phyloP scores from a whole-genome alignment of 2,888 invertebrate species.

The Euspilapteryx auroguttella region DNA sequence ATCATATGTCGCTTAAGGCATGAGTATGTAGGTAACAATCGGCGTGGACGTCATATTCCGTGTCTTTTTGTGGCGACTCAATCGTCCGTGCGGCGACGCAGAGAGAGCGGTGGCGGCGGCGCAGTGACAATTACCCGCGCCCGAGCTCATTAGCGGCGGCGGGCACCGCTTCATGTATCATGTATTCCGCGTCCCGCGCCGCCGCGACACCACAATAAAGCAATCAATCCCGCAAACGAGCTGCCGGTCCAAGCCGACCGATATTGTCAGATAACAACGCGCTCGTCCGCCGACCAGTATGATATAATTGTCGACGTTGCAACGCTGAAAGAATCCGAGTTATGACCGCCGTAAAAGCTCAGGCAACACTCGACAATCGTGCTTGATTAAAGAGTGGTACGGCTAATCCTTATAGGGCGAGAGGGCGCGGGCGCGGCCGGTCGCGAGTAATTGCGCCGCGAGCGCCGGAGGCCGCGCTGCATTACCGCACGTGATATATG shows the following conservation, averaged over 20 bases:
- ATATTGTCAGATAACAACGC: constrained; percentile 10
- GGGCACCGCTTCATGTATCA: constrained; percentile 45
- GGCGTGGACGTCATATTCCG: constrained; percentile 24
- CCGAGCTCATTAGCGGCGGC: constrained; percentile 41
- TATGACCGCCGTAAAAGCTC: no score
- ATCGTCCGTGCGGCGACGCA: constrained; percentile 27
- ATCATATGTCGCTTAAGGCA: constrained; percentile 17
- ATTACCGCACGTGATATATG: constrained; percentile 56
- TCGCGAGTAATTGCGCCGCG: constrained; percentile 45
- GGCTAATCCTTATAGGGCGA: constrained; percentile 18
- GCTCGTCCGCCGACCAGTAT: constrained; percentile 16
- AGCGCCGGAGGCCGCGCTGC: constrained; percentile 47
- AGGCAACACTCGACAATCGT: no score
- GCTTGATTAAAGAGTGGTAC: background rate
- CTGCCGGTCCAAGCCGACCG: constrained; percentile 12
- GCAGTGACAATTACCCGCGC: constrained; percentile 44
- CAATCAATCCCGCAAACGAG: constrained; percentile 48
- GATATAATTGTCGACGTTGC: no score
- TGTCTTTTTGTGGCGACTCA: constrained; percentile 31
- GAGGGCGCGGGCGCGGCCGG: constrained; percentile 26
- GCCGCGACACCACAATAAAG: constrained; percentile 45
- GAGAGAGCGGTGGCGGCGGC: constrained; percentile 11
- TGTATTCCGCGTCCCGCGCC: constrained; percentile 43
- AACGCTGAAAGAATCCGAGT: background rate
- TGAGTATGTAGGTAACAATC: constrained; percentile 21